These are phyloP conservation scores for Dysidea cf. avara DNA, from an alignment of 37 sponge, comb jelly and placozoan species.

Conservation along the genomic window DNA sequence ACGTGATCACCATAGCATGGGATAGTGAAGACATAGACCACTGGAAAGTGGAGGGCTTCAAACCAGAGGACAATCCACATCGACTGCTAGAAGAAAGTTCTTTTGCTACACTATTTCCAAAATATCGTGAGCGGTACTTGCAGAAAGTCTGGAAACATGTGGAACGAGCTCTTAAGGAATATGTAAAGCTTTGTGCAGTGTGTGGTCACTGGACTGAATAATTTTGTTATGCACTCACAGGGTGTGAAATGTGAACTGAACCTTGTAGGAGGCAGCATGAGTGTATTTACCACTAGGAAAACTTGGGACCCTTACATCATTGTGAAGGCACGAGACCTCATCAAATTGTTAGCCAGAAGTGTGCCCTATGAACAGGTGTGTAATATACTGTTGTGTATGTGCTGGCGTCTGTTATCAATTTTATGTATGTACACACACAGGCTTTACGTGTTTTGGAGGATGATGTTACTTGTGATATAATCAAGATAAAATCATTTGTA, in stretches of 20 bases:
- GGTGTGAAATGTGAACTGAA: constrained; percentile 78
- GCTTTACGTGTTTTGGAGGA: constrained; percentile 83
- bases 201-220: too few relatives aligned
- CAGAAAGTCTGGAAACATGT: constrained; percentile 93
- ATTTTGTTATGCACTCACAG: constrained; percentile 14
- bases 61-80: constrained; percentile 78
- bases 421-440: constrained; percentile 26
- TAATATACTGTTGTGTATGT: background rate
- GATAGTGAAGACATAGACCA: constrained; percentile 85
- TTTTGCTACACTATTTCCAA: constrained; percentile 97
- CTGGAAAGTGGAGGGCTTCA: constrained; percentile 93
- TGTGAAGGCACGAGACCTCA: constrained; percentile 92
- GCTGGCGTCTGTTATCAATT: background rate
- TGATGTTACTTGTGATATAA: constrained; percentile 87
- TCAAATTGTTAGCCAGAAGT: constrained; percentile 95
- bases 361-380: constrained; percentile 94
- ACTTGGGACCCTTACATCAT: constrained; percentile 98
- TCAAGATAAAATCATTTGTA: constrained; percentile 92
- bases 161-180: constrained; percentile 66
- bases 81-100: constrained; percentile 92
- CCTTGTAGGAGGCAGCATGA: constrained; percentile 97
- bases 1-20: constrained; percentile 64
- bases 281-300: constrained; percentile 91
- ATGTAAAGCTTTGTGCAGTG: constrained; percentile 35
- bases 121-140: constrained; percentile 94